Evolutionary conservation across 2,797 vertebrate genomes (phyloP).

Genomic region (Dermochelys coriacea): DNA sequence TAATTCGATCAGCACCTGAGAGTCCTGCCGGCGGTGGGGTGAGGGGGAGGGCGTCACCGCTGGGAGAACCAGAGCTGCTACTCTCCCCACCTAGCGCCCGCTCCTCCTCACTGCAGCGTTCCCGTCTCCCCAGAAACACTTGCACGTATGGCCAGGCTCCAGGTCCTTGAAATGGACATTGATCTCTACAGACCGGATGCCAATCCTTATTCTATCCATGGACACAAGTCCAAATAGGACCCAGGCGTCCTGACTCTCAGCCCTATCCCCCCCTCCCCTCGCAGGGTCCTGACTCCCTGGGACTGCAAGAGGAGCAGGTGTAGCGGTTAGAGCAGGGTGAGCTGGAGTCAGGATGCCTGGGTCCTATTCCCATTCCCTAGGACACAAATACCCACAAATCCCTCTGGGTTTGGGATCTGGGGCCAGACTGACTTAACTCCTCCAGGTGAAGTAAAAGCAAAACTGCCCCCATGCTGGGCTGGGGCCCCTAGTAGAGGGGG

Average conservation of each 20-base stretch:
- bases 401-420: neutral
- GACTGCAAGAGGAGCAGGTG: no score
- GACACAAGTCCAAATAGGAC: neutral
- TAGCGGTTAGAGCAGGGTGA: neutral
- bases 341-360: neutral
- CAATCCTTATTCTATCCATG: neutral
- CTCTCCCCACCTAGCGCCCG: neutral
- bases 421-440: neutral
- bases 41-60: neutral
- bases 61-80: neutral
- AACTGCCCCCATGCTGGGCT: neutral
- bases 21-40: slow-evolving; percentile 81
- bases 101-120: neutral
- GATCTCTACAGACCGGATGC: neutral
- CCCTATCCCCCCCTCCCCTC: neutral
- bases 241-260: neutral
- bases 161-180: neutral
- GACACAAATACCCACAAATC: neutral
- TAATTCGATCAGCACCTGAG: slow-evolving; percentile 88
- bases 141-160: neutral
- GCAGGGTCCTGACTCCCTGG: neutral
- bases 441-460: neutral
- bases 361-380: neutral
- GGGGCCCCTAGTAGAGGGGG: neutral
- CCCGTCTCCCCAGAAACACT: neutral